phyloP scores from a whole-genome alignment of 2,797 vertebrate species.

The Brachymystax lenok region DNA sequence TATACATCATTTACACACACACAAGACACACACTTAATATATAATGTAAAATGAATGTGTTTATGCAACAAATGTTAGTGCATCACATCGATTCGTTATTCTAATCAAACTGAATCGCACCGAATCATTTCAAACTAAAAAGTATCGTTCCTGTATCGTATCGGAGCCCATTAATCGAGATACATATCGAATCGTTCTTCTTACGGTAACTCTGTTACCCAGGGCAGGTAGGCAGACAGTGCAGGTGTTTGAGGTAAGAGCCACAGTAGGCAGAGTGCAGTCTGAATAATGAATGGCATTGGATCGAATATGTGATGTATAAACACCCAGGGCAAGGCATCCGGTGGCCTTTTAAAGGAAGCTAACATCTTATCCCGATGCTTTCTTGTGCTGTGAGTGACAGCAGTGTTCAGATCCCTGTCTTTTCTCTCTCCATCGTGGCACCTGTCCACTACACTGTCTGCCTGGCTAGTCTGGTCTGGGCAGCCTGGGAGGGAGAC shows the following conservation, averaged over 20 bases:
- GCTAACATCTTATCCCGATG: slow-evolving; percentile 37
- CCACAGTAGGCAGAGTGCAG: slow-evolving; percentile 56
- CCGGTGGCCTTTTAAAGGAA: slow-evolving; percentile 56
- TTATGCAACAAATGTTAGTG: too few species aligned
- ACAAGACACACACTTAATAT: too few species aligned
- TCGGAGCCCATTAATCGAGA: too few species aligned
- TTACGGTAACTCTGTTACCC: slow-evolving; percentile 50
- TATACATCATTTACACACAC: too few species aligned
- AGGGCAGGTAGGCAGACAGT: slow-evolving; percentile 55
- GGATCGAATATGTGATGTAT: slow-evolving; percentile 75
- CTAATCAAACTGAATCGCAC: too few species aligned
- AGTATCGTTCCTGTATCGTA: too few species aligned
- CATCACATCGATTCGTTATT: too few species aligned
- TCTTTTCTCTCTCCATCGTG: slow-evolving; percentile 52
- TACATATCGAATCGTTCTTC: slow-evolving; percentile 14
- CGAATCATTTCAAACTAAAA: too few species aligned
- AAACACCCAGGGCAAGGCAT: slow-evolving; percentile 63
- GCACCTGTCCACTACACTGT: slow-evolving; percentile 25
- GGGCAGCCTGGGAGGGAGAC: slow-evolving; percentile 56
- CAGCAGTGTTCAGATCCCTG: slow-evolving; percentile 56
- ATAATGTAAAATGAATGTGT: too few species aligned
- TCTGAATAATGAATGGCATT: slow-evolving; percentile 76
- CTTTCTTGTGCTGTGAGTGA: slow-evolving; percentile 53
- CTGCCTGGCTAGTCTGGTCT: slow-evolving; percentile 57
- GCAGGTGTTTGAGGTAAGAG: slow-evolving; percentile 73